A percentile compares a stretch with the other conserved stretches of the same genome.
Conservation (phyloP, 2,888 invertebrate genomes). For the Rhagonycha fulva region DNA sequence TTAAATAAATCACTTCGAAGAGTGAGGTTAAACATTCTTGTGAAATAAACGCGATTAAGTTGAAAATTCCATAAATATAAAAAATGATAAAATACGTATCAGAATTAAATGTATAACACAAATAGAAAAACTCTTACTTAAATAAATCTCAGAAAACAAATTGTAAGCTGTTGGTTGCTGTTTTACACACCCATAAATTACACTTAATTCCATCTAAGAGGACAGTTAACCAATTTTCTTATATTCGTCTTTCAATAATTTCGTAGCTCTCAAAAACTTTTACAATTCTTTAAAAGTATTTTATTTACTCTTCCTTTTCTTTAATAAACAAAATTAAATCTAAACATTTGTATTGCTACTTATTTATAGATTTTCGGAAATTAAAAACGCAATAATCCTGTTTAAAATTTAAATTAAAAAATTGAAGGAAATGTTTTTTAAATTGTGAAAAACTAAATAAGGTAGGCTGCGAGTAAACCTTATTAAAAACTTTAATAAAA, state of each 20-base stretch:
- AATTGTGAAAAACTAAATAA: background rate
- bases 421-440: background rate
- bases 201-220: background rate
- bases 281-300: background rate
- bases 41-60: background rate
- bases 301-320: background rate
- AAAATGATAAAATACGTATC: background rate
- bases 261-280: background rate
- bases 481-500: background rate
- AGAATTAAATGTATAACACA: background rate
- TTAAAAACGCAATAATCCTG: background rate
- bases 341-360: background rate
- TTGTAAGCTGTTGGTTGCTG: background rate
- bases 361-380: background rate
- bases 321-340: background rate
- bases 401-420: background rate
- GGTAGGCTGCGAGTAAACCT: background rate
- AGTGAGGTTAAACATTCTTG: background rate
- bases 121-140: background rate
- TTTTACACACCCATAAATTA: background rate
- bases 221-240: background rate
- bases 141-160: background rate
- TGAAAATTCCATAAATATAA: background rate
- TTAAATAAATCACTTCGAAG: background rate
- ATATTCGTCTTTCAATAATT: background rate